Evolutionary conservation across 2,888 invertebrate genomes (phyloP).

Genomic region (Andrena fulva): DNA sequence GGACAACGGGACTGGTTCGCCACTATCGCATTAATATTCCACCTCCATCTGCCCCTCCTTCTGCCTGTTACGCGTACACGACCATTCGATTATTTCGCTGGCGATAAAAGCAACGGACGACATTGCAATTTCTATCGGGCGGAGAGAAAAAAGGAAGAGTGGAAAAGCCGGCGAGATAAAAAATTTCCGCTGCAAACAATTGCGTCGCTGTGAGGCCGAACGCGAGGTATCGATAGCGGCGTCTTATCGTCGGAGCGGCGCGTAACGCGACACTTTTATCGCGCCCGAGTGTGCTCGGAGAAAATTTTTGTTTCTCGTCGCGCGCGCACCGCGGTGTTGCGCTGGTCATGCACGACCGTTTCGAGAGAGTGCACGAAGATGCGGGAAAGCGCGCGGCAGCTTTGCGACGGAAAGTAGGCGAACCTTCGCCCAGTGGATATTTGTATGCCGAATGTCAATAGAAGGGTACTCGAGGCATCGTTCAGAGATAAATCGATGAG

Average conservation of each 20-base stretch:
- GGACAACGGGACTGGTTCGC: not conserved
- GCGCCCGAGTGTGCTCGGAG: slow-evolving; percentile 12
- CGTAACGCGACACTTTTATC: slow-evolving; percentile 43
- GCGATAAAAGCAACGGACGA: not conserved
- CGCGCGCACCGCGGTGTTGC: slow-evolving; percentile 40
- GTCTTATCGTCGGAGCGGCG: slow-evolving; percentile 43
- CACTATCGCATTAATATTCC: not conserved
- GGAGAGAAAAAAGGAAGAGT: not conserved
- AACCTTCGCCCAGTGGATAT: not conserved
- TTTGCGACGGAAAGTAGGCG: not conserved
- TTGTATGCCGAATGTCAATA: not conserved
- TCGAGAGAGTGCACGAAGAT: not conserved
- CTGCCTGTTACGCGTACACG: not conserved
- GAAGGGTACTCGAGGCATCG: not conserved
- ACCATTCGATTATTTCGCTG: not conserved
- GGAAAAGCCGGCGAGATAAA: slow-evolving; percentile 49
- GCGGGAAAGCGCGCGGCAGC: slow-evolving; percentile 7
- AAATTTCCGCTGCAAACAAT: slow-evolving; percentile 61
- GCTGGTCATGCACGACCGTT: slow-evolving; percentile 60
- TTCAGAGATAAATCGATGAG: not conserved
- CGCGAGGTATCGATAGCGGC: slow-evolving; percentile 1
- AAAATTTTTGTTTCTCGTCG: slow-evolving; percentile 3
- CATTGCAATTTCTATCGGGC: not conserved
- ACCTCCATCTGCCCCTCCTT: not conserved
- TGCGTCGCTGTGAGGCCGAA: slow-evolving; percentile 16